phyloP scores from a whole-genome alignment of 1,140 invertebrate species.

The Psix sp. region DNA sequence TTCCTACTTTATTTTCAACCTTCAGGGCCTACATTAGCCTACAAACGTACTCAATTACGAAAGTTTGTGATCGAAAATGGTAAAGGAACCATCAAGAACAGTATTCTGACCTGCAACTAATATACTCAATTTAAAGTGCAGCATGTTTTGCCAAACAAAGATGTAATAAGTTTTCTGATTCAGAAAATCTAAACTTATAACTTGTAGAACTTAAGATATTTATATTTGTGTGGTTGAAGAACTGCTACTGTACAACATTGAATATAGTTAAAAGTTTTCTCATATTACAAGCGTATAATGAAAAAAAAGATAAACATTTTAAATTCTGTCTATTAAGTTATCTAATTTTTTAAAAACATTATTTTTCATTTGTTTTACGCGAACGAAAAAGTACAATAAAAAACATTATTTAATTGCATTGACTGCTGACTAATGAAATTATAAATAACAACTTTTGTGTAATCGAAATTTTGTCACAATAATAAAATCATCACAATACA shows the following conservation, averaged over 20 bases:
- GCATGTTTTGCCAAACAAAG: constrained; percentile 30
- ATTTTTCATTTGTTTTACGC: too few relatives aligned
- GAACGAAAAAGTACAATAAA: too few relatives aligned
- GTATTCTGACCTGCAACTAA: constrained; percentile 26
- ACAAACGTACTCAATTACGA: constrained; percentile 31
- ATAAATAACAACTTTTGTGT: too few relatives aligned
- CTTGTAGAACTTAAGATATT: constrained; percentile 28
- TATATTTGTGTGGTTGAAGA: constrained; percentile 16
- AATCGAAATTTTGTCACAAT: too few relatives aligned
- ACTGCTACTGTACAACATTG: constrained; percentile 9
- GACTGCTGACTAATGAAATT: too few relatives aligned
- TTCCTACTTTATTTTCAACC: too few relatives aligned
- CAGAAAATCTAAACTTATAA: constrained; percentile 43
- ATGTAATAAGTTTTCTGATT: constrained; percentile 37
- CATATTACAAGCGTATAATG: constrained; percentile 25
- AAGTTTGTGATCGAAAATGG: constrained; percentile 40
- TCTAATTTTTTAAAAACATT: too few relatives aligned
- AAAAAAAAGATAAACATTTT: constrained; percentile 26
- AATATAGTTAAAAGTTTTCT: constrained; percentile 49
- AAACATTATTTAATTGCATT: too few relatives aligned
- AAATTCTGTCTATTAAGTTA: constrained; percentile 32
- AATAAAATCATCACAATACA: too few relatives aligned
- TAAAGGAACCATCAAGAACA: constrained; percentile 17
- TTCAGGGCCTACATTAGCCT: too few relatives aligned
- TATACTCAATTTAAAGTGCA: constrained; percentile 17